phyloP scores from a whole-genome alignment of 1,140 invertebrate genomes.

The Drosophila nasuta region DNA sequence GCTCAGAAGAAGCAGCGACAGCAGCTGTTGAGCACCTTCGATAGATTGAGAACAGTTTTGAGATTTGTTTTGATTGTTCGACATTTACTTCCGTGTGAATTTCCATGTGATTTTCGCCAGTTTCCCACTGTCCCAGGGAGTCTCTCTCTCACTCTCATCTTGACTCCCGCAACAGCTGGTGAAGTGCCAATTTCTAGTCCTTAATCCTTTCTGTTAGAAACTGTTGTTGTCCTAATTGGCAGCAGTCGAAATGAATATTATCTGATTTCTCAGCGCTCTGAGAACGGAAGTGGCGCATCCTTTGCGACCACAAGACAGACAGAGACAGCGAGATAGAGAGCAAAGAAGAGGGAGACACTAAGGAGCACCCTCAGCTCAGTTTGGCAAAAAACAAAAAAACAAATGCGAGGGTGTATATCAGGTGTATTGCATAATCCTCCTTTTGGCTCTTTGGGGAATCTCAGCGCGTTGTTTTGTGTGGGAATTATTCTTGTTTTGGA shows the following conservation, averaged over 20 bases:
- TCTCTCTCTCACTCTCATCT: too few relatives aligned
- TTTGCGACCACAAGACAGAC: not conserved
- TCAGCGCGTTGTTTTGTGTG: slow-evolving; percentile 1
- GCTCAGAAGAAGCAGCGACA: slow-evolving; percentile 7
- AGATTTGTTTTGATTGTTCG: slow-evolving; percentile 34
- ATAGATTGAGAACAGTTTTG: slow-evolving; percentile 18
- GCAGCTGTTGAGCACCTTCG: slow-evolving; percentile 27
- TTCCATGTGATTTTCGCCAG: slow-evolving; percentile 28
- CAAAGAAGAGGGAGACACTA: not conserved
- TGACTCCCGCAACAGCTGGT: slow-evolving; percentile 24
- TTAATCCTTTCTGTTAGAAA: slow-evolving; percentile 57
- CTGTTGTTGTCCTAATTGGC: slow-evolving; percentile 29
- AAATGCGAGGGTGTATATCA: slow-evolving; percentile 29
- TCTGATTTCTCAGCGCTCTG: slow-evolving; percentile 31
- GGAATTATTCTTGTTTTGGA: slow-evolving; percentile 9
- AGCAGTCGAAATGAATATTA: slow-evolving; percentile 30
- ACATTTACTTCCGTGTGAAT: slow-evolving; percentile 53
- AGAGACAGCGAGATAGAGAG: not conserved
- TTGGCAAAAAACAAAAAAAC: slow-evolving; percentile 11
- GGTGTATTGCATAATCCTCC: slow-evolving; percentile 43
- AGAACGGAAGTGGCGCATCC: slow-evolving; percentile 49
- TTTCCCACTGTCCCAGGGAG: not conserved
- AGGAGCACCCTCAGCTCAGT: slow-evolving; percentile 22
- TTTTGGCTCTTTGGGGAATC: slow-evolving; percentile 10
- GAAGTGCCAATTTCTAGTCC: slow-evolving; percentile 35